Conservation (phyloP, 2,113 vertebrate genomes). For the Catharus fuscescens region DNA sequence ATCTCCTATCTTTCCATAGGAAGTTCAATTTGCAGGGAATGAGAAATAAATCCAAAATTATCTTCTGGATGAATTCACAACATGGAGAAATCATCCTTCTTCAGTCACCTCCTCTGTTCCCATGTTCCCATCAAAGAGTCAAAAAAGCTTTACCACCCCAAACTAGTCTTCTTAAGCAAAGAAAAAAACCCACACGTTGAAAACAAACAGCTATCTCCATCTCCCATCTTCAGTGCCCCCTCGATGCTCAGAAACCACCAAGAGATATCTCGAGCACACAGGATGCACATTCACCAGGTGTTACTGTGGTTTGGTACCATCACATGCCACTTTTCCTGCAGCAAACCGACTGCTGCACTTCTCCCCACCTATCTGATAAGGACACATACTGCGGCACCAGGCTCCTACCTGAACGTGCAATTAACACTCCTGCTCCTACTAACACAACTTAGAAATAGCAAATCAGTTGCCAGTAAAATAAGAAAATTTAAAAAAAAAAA, state of each 20-base stretch:
- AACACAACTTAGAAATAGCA: background rate
- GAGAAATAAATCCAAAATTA: background rate
- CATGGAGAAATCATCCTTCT: background rate
- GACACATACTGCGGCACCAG: fast-evolving
- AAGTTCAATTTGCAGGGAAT: background rate
- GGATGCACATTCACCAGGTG: conserved; percentile 42
- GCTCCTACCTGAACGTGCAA: background rate
- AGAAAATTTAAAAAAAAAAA: background rate
- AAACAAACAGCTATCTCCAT: conserved; percentile 30
- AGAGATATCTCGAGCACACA: background rate
- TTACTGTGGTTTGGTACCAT: background rate
- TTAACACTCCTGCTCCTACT: background rate
- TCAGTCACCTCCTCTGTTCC: background rate
- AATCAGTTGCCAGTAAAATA: background rate
- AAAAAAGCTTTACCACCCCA: background rate
- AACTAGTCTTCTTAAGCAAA: background rate
- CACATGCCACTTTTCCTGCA: background rate
- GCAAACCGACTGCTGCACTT: background rate
- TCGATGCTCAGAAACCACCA: background rate
- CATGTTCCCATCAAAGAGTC: background rate
- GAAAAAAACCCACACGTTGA: background rate
- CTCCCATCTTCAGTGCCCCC: background rate
- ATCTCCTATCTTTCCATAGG: background rate
- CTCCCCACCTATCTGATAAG: background rate
- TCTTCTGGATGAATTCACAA: background rate